Evolutionary conservation across 2,797 vertebrate genomes (phyloP), one percentile per base, ranked within the genome.

Genomic region (Eulemur albifrons): DNA sequence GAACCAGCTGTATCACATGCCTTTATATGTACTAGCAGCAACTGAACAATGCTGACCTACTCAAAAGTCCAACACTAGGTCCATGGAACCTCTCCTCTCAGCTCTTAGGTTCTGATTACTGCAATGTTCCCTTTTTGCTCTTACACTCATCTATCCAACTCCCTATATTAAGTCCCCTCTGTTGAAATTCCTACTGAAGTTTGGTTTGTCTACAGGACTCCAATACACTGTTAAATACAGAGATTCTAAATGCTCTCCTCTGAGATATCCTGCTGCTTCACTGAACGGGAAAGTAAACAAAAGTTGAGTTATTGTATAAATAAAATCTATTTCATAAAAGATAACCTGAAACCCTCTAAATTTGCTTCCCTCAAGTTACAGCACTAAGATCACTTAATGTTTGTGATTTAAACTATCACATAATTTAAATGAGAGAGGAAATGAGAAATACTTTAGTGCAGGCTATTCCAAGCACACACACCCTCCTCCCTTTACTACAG

Each of bases 241-340:
- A 48, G 80, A 82, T 70, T 90, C 38, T 57, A 85, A 90, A 38
- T 54, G 54, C 25, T 91, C 32, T 81, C 85, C 77, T 94, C 50
- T 81, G 30, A 92, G 18, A 92, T 38, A 89, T 20, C 59, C 20
- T 93, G 40, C 25, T 89, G 30, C 38, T 88, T 97, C 79, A 75
- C 15, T 90, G n/a, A 96, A 75, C 13, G 13, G 30, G 3, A 95
- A 95, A 79, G 67, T 85, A 77, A 84, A 94, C n/a, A 75, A 72
- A 94, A 63, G 73, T 27, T 93, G 75, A 52, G 40, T 87, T 96
- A 76, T 73, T 94, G 63, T 54, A 92, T 2, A 81, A 17, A 92
- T 67, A 94, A 96, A 96, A 88, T 32, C 40, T 35, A 81, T 43
- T 94, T 69, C 54, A 87, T 43, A 88, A 92, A 94, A 4, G n/a